Evolutionary conservation across 2,113 vertebrate genomes (phyloP).

Genomic region (Silurus glanis): DNA sequence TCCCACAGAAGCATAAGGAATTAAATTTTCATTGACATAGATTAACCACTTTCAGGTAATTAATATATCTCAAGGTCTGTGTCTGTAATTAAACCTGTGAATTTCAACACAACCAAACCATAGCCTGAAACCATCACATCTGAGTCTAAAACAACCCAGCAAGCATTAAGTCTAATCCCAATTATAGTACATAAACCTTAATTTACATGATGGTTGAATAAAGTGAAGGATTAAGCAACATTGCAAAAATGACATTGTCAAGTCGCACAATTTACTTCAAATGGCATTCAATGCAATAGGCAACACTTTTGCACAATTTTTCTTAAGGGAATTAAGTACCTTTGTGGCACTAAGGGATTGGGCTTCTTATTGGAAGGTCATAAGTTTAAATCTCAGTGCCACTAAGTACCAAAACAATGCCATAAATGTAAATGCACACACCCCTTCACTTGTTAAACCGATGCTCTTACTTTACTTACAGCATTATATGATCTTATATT

Average conservation of each 20-base stretch:
- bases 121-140: not conserved
- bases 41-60: not conserved
- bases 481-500: not conserved
- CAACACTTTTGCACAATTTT: not conserved
- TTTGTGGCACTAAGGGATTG: too few relatives aligned
- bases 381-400: too few relatives aligned
- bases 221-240: not conserved
- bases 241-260: not conserved
- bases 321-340: too few relatives aligned
- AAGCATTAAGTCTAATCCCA: not conserved
- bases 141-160: not conserved
- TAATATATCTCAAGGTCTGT: not conserved
- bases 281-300: not conserved
- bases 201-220: not conserved
- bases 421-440: not conserved
- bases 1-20: not conserved
- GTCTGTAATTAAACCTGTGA: not conserved
- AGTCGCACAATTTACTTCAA: not conserved
- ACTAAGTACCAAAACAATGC: not conserved
- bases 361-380: too few relatives aligned
- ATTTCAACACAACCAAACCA: not conserved
- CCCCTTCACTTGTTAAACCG: not conserved
- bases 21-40: not conserved
- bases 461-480: not conserved
- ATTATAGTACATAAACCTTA: not conserved